These are phyloP conservation scores for Eubasilissa splendida DNA, from an alignment of 2,888 invertebrate species.

Conservation along the genomic window DNA sequence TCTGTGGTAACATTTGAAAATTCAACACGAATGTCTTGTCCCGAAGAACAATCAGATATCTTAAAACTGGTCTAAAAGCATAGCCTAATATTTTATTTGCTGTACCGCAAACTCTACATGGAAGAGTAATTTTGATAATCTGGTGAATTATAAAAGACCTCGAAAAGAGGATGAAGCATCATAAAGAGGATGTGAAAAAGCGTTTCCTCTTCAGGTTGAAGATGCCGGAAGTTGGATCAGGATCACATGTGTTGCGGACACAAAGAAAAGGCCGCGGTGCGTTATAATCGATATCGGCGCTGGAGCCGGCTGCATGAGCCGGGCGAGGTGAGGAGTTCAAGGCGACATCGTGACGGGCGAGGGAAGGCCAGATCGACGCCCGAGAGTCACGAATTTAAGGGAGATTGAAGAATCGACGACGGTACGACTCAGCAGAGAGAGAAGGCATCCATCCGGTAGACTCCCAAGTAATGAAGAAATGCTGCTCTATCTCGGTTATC, in stretches of 20 bases:
- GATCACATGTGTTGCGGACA: not conserved
- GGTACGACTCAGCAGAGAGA: no score
- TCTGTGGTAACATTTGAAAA: no score
- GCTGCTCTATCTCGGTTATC: no score
- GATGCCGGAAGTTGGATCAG: not conserved
- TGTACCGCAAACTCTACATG: no score
- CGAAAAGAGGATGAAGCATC: no score
- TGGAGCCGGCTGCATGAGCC: conserved; percentile 17
- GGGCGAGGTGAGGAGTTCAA: conserved; percentile 16
- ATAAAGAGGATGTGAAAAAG: not conserved
- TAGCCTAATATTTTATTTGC: no score
- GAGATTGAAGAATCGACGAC: not conserved
- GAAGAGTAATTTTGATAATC: no score
- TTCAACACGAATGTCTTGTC: no score
- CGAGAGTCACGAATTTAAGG: not conserved
- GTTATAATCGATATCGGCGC: not conserved
- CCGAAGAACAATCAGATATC: no score
- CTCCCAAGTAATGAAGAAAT: no score
- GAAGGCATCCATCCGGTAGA: no score
- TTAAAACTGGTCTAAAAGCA: no score
- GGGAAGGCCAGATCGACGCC: not conserved
- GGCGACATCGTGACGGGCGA: conserved; percentile 35
- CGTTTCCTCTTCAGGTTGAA: conserved; percentile 1
- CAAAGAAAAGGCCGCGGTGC: not conserved
- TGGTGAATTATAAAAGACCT: not conserved